Conservation (phyloP, 2,113 vertebrate genomes). For the Hippocampus barbouri region DNA sequence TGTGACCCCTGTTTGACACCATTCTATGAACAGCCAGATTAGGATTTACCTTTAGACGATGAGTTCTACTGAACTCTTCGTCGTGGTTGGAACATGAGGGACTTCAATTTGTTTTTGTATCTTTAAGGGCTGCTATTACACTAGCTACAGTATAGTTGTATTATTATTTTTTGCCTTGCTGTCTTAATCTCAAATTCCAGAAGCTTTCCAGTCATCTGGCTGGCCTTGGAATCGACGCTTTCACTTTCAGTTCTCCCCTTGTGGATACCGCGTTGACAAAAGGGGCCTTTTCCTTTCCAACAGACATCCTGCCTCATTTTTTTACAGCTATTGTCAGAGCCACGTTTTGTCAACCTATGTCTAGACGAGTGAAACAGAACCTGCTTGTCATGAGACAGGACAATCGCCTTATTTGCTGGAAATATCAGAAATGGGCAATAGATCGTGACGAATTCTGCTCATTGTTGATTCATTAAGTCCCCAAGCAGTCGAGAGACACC, state of each 20-base stretch:
- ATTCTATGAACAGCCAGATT: background rate
- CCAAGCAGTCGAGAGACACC: no score
- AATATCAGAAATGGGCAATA: no score
- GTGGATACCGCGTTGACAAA: background rate
- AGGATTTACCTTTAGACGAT: background rate
- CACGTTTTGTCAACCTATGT: background rate
- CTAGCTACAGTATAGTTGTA: background rate
- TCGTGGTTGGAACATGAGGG: background rate
- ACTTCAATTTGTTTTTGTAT: background rate
- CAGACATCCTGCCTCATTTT: background rate
- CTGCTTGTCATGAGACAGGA: background rate
- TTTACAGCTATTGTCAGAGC: background rate
- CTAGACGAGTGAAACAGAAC: background rate
- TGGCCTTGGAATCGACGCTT: background rate
- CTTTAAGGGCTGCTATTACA: background rate
- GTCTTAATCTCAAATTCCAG: background rate
- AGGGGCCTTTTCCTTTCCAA: background rate
- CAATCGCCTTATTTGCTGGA: background rate
- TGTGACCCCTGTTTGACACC: no score
- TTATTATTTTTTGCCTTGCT: background rate
- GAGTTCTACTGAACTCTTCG: background rate
- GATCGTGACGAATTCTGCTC: no score
- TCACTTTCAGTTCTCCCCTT: background rate
- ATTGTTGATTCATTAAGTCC: no score
- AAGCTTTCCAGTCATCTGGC: background rate